Evolutionary conservation across 2,797 vertebrate genomes (phyloP).

Genomic region (Cirrhinus molitorella): DNA sequence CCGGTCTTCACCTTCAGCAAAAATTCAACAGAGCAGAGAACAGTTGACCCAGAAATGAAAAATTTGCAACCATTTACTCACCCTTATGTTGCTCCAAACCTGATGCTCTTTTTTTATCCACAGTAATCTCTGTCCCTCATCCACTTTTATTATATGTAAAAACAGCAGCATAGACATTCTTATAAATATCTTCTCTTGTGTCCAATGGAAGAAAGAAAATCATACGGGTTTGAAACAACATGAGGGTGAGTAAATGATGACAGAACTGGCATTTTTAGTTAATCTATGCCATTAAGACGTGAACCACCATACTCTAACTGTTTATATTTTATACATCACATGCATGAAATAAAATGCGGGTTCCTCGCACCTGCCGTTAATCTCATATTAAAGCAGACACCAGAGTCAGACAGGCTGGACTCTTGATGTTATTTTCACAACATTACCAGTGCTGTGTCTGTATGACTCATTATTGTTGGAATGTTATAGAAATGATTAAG

Average conservation of each 20-base stretch:
- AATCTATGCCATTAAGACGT: background rate
- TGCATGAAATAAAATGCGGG: constrained; percentile 15
- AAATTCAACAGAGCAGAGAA: background rate
- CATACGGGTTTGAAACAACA: background rate
- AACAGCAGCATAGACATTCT: background rate
- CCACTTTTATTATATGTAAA: background rate
- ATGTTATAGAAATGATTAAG: constrained; percentile 25
- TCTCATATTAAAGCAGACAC: background rate
- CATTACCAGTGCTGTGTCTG: background rate
- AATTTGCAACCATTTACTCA: background rate
- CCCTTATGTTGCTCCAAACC: background rate
- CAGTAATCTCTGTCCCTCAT: background rate
- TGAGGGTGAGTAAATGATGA: background rate
- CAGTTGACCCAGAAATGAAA: background rate
- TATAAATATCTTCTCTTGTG: background rate
- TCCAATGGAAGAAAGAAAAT: background rate
- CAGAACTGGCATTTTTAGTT: background rate
- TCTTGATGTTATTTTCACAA: constrained; percentile 17
- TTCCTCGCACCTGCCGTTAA: constrained; percentile 6
- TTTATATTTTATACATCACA: constrained; percentile 16
- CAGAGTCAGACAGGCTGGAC: background rate
- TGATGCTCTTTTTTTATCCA: background rate
- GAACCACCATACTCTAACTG: background rate
- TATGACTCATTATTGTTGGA: background rate
- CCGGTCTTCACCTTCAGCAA: background rate